Percentiles rank a stretch among this genome's conserved stretches.
Evolutionary conservation across 2,113 vertebrate species (phyloP).

Genomic region (Cynoglossus semilaevis): DNA sequence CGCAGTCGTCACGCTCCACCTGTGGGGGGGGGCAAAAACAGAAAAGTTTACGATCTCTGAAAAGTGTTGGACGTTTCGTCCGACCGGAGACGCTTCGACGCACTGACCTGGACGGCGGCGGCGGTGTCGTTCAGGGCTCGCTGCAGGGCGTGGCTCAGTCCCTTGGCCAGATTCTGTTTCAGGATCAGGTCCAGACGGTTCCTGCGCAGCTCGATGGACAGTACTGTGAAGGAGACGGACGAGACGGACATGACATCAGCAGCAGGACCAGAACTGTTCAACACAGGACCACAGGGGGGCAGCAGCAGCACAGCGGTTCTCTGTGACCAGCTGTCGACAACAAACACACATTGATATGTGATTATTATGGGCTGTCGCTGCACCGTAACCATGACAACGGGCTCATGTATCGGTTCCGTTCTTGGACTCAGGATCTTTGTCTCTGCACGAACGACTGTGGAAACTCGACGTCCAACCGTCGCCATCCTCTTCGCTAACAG

Average conservation of each 20-base stretch:
- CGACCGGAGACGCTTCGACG: too few species aligned
- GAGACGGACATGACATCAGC: not conserved
- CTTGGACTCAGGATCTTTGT: not conserved
- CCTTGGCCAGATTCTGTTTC: conserved; percentile 84
- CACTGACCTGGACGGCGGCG: conserved; percentile 80
- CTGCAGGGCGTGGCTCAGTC: conserved; percentile 85
- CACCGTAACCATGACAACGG: too few species aligned
- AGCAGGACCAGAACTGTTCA: not conserved
- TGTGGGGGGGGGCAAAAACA: conserved; percentile 42
- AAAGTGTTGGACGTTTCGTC: too few species aligned
- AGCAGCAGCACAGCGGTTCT: too few species aligned
- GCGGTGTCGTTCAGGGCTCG: conserved; percentile 85
- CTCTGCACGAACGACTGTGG: not conserved
- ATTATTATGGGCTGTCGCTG: too few species aligned
- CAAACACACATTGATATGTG: too few species aligned
- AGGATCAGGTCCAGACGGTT: conserved; percentile 77
- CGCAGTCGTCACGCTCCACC: conserved; percentile 84
- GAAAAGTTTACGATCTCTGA: too few species aligned
- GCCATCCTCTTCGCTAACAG: too few species aligned
- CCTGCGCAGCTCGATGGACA: conserved; percentile 85
- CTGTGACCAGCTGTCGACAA: too few species aligned
- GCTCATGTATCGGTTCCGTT: too few species aligned
- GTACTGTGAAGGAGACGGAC: conserved; percentile 71
- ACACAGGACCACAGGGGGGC: too few species aligned
- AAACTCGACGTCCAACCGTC: conserved; percentile 6